A percentile compares a stretch with the other conserved stretches of the same genome.
Conservation (phyloP, 2,888 invertebrate species). For the Exephanes ischioxanthus region DNA sequence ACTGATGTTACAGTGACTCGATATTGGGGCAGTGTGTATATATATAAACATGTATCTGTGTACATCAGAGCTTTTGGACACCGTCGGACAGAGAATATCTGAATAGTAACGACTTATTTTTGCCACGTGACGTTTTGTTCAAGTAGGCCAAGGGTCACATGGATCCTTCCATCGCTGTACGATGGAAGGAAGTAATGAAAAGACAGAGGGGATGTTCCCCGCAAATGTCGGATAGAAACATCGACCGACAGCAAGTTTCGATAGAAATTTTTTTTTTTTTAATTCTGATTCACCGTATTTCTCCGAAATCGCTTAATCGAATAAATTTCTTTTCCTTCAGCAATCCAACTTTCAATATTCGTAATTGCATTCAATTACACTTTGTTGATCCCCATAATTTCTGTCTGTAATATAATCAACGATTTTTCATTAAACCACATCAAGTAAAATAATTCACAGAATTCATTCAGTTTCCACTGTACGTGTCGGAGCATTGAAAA, state of each 20-base stretch:
- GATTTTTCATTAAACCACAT: constrained; percentile 6
- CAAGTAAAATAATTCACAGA: not conserved
- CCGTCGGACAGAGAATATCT: constrained; percentile 23
- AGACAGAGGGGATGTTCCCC: not conserved
- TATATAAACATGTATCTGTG: not conserved
- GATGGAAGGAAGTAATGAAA: constrained; percentile 18
- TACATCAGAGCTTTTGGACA: not conserved
- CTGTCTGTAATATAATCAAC: not conserved
- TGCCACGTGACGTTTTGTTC: constrained; percentile 22
- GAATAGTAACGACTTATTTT: constrained; percentile 53
- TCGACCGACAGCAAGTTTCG: constrained; percentile 11
- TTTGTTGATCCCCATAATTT: not conserved
- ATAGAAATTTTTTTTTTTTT: not conserved
- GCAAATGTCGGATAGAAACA: not conserved
- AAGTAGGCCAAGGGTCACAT: constrained; percentile 53
- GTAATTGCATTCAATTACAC: not conserved
- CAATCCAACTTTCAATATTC: not conserved
- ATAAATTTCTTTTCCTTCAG: not conserved
- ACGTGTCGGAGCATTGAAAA: not conserved
- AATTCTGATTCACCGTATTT: constrained; percentile 38
- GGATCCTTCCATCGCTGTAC: constrained; percentile 5
- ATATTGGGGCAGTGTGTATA: constrained; percentile 17
- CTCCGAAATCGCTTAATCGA: constrained; percentile 25
- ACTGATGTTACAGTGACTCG: constrained; percentile 26
- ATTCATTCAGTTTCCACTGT: not conserved